Base-by-base conservation (phyloP, 2,888 invertebrate species). In the Temnothorax ravouxi region DNA sequence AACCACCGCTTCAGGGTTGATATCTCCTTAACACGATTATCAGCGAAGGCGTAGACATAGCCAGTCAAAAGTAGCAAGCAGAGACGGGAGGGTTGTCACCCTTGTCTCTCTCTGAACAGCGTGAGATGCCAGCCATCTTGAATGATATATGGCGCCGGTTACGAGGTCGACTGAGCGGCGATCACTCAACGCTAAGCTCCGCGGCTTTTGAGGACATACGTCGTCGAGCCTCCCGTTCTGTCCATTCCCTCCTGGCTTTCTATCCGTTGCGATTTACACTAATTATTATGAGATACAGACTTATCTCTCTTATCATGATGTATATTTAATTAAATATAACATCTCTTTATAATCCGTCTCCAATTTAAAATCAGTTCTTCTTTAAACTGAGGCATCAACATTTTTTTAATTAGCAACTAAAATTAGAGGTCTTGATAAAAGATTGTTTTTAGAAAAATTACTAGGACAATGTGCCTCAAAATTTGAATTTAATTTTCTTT, bases 81-180 rank as follows among this genome's bases (percentile, higher is more conserved):
- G 89, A 91, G 88, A 91, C 88, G 90, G 90, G 92, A 91, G 88
- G 92, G 92, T 91, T 93, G 94, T 93, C 94, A 94, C 93, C 93
- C 93, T 93, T 93, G 92, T 92, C 92, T 93, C 90, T 93, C 90
- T 86, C 90, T 89, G 91, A 91, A 89, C 91, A 91, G 91, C 91
- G 92, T 93, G 93, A 93, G 92, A 92, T 93, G 92, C 93, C 94
- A 94, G 95, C 95, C 95, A 95, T 95, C 94, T 95, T 95, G 95
- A 95, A 96, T 96, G 96, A 96, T 96, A 95, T 96, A 96, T 95
- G 95, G 95, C 95, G 95, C 95, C 95, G 95, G 95, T 95, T 95
- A 95, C 95, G 94, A 95, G 95, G 95, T 95, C 95, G 95, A 93
- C 95, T 95, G 94, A 94, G 95, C 95, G 95, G 95, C 95, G 96